Evolutionary conservation across 2,113 vertebrate genomes (phyloP), one percentile per base, ranked within the genome.

Genomic region (Rafetus swinhoei): DNA sequence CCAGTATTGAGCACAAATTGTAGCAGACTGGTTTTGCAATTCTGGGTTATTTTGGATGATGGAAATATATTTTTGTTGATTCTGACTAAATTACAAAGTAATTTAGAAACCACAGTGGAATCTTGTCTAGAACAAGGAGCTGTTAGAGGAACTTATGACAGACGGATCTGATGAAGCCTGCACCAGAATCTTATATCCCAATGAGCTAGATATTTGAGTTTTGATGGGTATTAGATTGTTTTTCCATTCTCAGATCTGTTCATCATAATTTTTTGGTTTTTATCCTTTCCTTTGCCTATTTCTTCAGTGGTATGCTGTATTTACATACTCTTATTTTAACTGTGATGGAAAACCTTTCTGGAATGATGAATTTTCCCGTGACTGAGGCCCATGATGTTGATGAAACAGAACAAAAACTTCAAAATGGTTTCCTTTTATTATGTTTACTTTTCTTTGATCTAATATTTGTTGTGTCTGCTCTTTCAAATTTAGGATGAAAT

Each of bases 241-340:
- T 39, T 95, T 59, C 85, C 25, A 2, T 96, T 89, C 96, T 89
- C 94, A 93, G 93, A 93, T 29, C 90, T 11, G 0, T 87, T 69
- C 88, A 90, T 97, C 76, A 3, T 85, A 2, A 84, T 92, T 94
- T 97, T 93, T 85, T 85, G 93, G 95, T 93, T 96, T 93, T 89
- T 0, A 1, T 90, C 95, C 90, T 94, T 95, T 90, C 85, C 93
- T 95, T 94, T 90, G 85, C 87, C 90, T 76, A 59, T 82, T 95
- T 95, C 90, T 96, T 96, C 93, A 96, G 95, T 94, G 96, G 94
- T 89, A 50, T 90, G 60, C 94, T 84, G 95, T 95, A 97, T 94
- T 45, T 96, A 85, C n/a, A 95, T 45, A 27, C 60, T 79, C 69
- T 93, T 76, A 39, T 39, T 74, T 72, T 72, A 21, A 72, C n/a